Base-by-base conservation (phyloP, 2,797 vertebrate genomes). In the Micrastur ruficollis region DNA sequence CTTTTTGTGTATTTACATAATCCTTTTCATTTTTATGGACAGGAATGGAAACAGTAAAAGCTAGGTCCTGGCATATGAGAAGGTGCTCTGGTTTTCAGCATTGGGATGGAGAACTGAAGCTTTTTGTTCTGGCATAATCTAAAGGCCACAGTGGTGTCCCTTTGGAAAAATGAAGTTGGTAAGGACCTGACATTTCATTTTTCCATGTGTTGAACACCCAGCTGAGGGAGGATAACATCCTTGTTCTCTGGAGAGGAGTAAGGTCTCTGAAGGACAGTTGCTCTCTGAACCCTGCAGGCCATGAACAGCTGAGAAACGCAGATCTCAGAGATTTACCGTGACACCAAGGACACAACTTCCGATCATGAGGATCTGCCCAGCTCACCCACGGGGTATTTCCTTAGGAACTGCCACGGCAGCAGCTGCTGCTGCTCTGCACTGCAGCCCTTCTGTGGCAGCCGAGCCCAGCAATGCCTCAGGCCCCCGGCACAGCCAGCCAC, bases 381-480 rank as follows among this genome's bases (percentile, higher is more conserved):
- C 17, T 17, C 32, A 44, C 56, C 61, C 70, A 2, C 0, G 36
- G 83, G 25, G 26, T 74, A 23, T 15, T 40, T 36, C 2, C 0
- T 10, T 14, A 6, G 21, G 42, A 74, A 9, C 23, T 21, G 49
- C 49, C 80, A 86, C 49, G 11, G 42, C 15, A 38, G 61, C 67
- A 68, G 63, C 36, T 4, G 52, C 65, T 97, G 97, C 90, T 62
- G 84, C 95, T 40, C 92, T 52, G 76, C 5, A 0, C 61, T n/a
- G 65, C 90, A 81, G 83, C 94, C 95, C 95, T 93, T 78, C 67
- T 0, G 90, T 74, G 94, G 96, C 95, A 97, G 95, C 15, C 97
- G 83, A 95, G 90, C 78, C 72, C 78, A 95, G 88, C 81, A 23
- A 90, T 72, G 88, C 76, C 18, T 9, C 18, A 50, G 6, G 81